These are phyloP conservation scores for Trachemys scripta DNA, from an alignment of 2,113 vertebrate genomes.

Conservation along the genomic window DNA sequence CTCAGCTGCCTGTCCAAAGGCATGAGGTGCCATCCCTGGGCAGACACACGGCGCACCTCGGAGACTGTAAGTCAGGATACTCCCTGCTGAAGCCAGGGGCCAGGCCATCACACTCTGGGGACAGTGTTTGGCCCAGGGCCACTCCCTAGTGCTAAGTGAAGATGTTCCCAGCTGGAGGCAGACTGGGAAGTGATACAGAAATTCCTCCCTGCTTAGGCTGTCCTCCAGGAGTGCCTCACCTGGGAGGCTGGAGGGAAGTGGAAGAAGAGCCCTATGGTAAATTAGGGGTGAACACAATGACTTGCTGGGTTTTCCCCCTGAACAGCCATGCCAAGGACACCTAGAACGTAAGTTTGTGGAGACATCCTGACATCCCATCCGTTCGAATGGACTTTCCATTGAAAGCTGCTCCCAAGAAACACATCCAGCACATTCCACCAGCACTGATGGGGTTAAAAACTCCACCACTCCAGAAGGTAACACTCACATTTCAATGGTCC, in stretches of 20 bases:
- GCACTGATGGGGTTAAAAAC: neutral
- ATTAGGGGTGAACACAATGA: neutral
- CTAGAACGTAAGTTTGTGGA: neutral
- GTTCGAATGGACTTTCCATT: neutral
- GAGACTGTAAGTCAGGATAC: neutral
- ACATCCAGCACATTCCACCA: neutral
- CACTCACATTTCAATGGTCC: neutral
- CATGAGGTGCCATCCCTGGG: neutral
- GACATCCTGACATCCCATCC: fast-evolving
- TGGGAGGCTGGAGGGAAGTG: neutral
- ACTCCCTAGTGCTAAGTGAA: neutral
- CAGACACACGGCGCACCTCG: neutral
- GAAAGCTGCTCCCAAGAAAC: neutral
- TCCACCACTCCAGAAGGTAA: neutral
- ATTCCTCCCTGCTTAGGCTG: neutral
- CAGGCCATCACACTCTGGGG: neutral
- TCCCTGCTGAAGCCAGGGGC: too few relatives aligned
- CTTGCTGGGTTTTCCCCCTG: neutral
- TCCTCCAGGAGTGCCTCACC: neutral
- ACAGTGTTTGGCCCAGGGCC: neutral
- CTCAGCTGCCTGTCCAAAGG: neutral
- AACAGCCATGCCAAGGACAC: neutral
- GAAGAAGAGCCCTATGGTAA: neutral
- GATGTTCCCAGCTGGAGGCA: neutral
- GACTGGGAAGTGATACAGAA: neutral